Evolutionary conservation across 1,140 invertebrate genomes (phyloP).

Genomic region (Teleopsis dalmanni): DNA sequence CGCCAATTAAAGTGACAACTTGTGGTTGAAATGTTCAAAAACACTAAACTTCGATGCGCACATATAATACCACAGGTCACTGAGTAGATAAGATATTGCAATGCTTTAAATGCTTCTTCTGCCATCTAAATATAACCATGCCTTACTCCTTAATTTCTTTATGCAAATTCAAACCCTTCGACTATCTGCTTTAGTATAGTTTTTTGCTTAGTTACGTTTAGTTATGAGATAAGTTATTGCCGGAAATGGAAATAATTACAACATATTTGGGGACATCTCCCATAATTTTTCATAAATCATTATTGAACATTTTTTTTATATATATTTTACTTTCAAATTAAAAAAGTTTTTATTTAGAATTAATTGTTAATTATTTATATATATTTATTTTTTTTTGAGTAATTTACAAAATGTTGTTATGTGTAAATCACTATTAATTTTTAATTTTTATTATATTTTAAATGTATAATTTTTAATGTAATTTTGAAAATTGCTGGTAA

Average conservation of each 20-base stretch:
- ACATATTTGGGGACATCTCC: conserved; percentile 43
- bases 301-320: conserved; percentile 6
- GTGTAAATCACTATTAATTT: too few relatives aligned
- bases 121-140: neutral
- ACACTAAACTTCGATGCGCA: conserved; percentile 1
- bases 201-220: neutral
- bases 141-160: neutral
- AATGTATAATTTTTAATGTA: too few relatives aligned
- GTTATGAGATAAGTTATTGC: neutral
- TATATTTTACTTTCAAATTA: conserved; percentile 3
- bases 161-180: conserved; percentile 1
- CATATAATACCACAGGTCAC: neutral
- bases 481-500: too few relatives aligned
- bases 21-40: neutral
- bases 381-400: too few relatives aligned
- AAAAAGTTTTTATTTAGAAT: conserved; percentile 1
- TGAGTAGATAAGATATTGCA: neutral
- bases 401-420: too few relatives aligned
- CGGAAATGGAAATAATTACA: conserved; percentile 45
- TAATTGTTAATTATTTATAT: too few relatives aligned
- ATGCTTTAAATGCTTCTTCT: neutral
- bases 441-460: too few relatives aligned
- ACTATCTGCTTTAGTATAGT: neutral
- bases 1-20: neutral
- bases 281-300: conserved; percentile 36